phyloP scores from a whole-genome alignment of 2,113 vertebrate species.

The Fregetta grallaria region DNA sequence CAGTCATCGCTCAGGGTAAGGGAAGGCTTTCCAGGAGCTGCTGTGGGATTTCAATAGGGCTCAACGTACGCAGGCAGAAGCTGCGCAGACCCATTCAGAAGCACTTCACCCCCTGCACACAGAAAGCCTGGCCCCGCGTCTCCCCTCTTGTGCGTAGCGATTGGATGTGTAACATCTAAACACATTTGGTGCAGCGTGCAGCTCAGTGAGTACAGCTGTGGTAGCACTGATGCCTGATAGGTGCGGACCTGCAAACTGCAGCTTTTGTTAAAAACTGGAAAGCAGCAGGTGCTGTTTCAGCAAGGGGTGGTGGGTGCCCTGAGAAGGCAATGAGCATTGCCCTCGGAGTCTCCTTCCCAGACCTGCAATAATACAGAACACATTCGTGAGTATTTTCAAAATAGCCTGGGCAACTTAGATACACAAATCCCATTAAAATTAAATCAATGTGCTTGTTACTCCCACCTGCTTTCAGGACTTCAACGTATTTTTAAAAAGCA shows the following conservation, averaged over 20 bases:
- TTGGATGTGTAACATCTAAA: fast-evolving
- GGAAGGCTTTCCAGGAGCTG: background rate
- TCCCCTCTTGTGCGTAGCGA: background rate
- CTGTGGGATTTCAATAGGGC: background rate
- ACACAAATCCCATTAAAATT: background rate
- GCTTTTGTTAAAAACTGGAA: background rate
- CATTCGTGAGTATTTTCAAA: background rate
- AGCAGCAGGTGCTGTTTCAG: background rate
- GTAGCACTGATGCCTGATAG: too few species aligned
- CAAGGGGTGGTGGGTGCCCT: background rate
- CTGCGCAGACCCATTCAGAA: background rate
- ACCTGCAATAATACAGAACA: background rate
- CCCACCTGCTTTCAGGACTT: background rate
- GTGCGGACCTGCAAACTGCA: background rate
- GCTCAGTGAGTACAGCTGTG: background rate
- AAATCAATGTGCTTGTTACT: background rate
- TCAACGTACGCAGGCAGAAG: fast-evolving
- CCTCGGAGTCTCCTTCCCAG: background rate
- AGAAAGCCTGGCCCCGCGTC: fast-evolving
- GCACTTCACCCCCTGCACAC: fast-evolving
- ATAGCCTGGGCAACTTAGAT: background rate
- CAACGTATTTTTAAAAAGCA: background rate
- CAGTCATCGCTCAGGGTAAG: background rate
- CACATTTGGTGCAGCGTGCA: fast-evolving
- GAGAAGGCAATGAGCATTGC: background rate